Evolutionary conservation across 2,888 invertebrate species (phyloP).

Genomic region (Rhagonycha fulva): DNA sequence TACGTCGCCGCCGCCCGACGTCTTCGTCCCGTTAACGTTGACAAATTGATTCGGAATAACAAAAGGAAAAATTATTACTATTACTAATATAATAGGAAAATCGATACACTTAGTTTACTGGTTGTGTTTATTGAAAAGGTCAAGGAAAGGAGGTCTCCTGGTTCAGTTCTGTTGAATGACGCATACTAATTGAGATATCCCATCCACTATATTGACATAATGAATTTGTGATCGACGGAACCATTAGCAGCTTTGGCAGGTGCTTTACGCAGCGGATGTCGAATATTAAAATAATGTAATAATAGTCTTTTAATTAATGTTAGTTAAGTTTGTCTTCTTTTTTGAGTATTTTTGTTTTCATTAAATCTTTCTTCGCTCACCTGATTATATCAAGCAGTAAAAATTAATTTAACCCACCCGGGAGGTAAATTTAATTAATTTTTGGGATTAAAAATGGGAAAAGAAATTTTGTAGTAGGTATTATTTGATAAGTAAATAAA

Average conservation of each 20-base stretch:
- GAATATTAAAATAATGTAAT: constrained; percentile 21
- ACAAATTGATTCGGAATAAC: neutral
- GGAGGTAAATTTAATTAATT: neutral
- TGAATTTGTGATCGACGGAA: constrained; percentile 46
- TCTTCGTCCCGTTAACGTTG: neutral
- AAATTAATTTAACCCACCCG: constrained; percentile 15
- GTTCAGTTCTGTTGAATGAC: constrained; percentile 36
- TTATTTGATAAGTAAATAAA: neutral
- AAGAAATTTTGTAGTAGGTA: neutral
- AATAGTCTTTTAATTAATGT: constrained; percentile 25
- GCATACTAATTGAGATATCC: constrained; percentile 46
- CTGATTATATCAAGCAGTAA: neutral
- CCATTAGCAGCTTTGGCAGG: constrained; percentile 44
- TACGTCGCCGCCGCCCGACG: no score
- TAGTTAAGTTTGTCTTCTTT: constrained; percentile 3
- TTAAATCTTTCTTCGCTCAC: neutral
- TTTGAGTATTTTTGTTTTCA: constrained; percentile 1
- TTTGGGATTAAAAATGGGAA: neutral
- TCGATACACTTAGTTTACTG: constrained; percentile 10
- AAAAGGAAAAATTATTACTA: neutral
- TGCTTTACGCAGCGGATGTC: constrained; percentile 32
- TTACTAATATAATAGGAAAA: neutral
- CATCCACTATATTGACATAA: constrained; percentile 44
- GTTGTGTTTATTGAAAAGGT: constrained; percentile 32
- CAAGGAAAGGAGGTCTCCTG: constrained; percentile 29